Evolutionary conservation across 2,797 vertebrate species (phyloP).

Genomic region (Helicolenus hilgendorfi): DNA sequence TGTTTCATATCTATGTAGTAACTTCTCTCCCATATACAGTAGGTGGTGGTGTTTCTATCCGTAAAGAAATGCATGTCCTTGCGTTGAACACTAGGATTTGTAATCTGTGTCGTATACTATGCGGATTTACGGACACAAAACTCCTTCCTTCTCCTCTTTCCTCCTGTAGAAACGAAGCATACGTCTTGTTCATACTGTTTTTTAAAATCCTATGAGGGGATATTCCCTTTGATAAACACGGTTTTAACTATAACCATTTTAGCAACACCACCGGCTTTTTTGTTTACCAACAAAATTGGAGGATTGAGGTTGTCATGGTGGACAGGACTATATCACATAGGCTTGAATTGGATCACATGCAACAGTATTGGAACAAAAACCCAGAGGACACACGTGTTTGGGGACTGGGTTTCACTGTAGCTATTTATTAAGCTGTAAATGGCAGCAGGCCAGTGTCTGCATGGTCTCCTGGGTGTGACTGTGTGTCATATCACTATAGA

Average conservation of each 20-base stretch:
- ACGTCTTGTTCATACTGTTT: neutral
- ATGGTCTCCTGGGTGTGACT: slow-evolving; percentile 46
- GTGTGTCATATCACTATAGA: slow-evolving; percentile 59
- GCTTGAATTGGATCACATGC: neutral
- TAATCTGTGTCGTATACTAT: too few species aligned
- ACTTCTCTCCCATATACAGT: too few species aligned
- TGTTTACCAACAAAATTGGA: neutral
- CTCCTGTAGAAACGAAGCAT: neutral
- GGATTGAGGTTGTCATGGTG: neutral
- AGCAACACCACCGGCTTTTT: neutral
- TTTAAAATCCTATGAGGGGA: neutral
- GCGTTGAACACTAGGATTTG: accelerated
- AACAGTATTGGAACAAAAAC: neutral
- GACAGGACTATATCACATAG: neutral
- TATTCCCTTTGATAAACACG: neutral
- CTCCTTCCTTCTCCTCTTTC: too few species aligned
- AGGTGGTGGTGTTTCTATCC: too few species aligned
- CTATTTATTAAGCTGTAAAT: slow-evolving; percentile 58
- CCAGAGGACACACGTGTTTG: neutral
- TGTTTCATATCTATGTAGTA: too few species aligned
- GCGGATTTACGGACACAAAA: too few species aligned
- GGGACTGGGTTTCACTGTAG: slow-evolving; percentile 46
- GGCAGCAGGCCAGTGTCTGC: slow-evolving; percentile 48
- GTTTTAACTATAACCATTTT: neutral
- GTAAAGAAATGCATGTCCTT: too few species aligned